phyloP scores from a whole-genome alignment of 2,797 vertebrate species.

The Sebastes umbrosus region DNA sequence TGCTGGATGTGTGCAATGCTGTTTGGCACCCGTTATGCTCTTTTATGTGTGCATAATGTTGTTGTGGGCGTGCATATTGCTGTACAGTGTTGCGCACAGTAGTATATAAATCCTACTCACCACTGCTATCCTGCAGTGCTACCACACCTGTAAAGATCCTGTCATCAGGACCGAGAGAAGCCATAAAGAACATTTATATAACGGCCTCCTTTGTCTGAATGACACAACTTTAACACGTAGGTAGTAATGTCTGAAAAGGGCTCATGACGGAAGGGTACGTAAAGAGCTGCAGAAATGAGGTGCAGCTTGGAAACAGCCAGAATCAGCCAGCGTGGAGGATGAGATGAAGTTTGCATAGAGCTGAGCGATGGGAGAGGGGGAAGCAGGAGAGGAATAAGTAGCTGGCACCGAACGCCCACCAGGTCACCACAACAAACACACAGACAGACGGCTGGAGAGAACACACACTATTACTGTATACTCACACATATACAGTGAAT shows the following conservation, averaged over 20 bases:
- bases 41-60: not conserved
- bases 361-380: not conserved
- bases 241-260: not conserved
- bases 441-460: not conserved
- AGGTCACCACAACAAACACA: constrained; percentile 33
- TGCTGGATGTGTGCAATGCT: not conserved
- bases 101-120: not conserved
- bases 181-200: not conserved
- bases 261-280: not conserved
- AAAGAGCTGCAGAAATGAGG: constrained; percentile 7
- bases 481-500: not conserved
- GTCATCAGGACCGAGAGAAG: not conserved
- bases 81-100: not conserved
- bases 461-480: not conserved
- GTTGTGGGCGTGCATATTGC: not conserved
- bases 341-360: constrained; percentile 14
- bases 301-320: not conserved
- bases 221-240: not conserved
- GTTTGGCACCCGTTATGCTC: not conserved
- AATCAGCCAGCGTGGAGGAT: not conserved
- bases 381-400: constrained; percentile 7
- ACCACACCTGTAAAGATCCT: not conserved
- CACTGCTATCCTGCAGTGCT: not conserved
- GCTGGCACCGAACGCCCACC: constrained; percentile 40
- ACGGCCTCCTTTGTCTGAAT: not conserved